Percentiles rank a stretch among this genome's conserved stretches.
Conservation (phyloP, 2,113 vertebrate species). For the Sorex araneus region DNA sequence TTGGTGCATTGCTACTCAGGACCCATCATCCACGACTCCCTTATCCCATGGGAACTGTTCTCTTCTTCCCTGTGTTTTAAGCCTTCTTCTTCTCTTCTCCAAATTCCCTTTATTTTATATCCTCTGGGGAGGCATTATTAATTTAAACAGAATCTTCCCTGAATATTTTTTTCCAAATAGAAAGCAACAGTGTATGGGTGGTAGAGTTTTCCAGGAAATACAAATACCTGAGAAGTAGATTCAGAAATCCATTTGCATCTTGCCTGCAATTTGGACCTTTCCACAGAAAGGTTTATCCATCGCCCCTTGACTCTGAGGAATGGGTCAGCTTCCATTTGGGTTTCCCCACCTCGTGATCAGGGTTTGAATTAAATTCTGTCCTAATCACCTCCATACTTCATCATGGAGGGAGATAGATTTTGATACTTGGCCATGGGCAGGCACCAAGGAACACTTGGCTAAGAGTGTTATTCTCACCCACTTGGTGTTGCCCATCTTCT, state of each 20-base stretch:
- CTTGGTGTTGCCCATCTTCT: neutral
- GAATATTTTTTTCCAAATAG: conserved; percentile 3
- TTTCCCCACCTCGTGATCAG: neutral
- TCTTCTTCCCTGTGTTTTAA: neutral
- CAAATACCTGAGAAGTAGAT: neutral
- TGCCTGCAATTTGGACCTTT: neutral
- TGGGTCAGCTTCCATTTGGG: neutral
- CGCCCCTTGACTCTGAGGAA: neutral
- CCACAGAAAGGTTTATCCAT: neutral
- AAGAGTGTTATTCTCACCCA: neutral
- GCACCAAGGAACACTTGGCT: neutral
- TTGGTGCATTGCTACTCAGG: neutral
- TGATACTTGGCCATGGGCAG: neutral
- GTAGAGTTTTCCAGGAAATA: neutral
- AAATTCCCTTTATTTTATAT: neutral
- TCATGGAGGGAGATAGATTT: neutral
- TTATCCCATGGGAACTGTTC: neutral
- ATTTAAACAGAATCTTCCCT: conserved; percentile 13
- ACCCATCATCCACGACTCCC: no score
- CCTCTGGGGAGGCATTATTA: neutral
- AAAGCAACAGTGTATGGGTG: neutral
- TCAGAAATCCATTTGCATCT: neutral
- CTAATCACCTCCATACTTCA: neutral
- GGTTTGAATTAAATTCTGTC: neutral
- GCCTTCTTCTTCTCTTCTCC: neutral